These are phyloP conservation scores for Verasper variegatus DNA, from an alignment of 2,113 vertebrate genomes.

Conservation along the genomic window DNA sequence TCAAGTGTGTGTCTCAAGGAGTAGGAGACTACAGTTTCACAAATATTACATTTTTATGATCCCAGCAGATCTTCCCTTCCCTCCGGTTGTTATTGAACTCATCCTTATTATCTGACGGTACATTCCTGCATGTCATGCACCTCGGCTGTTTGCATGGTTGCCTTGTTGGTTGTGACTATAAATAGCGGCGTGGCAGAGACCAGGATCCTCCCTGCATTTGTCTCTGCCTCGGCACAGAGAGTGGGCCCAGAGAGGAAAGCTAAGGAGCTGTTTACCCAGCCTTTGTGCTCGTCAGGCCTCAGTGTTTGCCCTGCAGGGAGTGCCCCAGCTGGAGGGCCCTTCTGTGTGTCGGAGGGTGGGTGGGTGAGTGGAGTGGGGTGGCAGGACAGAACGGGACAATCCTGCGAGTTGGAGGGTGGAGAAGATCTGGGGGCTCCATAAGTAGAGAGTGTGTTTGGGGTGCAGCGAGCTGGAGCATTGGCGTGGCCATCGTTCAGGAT, in stretches of 20 bases:
- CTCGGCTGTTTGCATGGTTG: constrained; percentile 72
- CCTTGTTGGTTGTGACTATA: constrained; percentile 70
- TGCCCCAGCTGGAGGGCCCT: constrained; percentile 67
- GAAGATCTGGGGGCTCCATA: background rate
- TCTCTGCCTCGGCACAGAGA: constrained; percentile 58
- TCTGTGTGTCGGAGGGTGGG: constrained; percentile 38
- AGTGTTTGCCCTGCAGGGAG: constrained; percentile 81
- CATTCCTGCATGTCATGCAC: constrained; percentile 70
- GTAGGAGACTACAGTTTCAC: background rate
- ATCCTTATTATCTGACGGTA: constrained; percentile 56
- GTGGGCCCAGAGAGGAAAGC: constrained; percentile 61
- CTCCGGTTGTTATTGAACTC: constrained; percentile 16
- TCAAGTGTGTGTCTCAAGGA: background rate
- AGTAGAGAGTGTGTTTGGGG: constrained; percentile 1
- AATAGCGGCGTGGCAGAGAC: constrained; percentile 66
- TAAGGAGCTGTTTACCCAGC: constrained; percentile 79
- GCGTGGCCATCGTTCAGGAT: constrained; percentile 28
- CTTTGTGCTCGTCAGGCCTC: constrained; percentile 72
- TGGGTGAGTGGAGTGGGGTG: constrained; percentile 31
- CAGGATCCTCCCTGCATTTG: constrained; percentile 78
- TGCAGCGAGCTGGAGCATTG: constrained; percentile 4
- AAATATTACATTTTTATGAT: constrained; percentile 1
- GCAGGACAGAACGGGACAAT: constrained; percentile 26
- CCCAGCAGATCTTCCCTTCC: background rate
- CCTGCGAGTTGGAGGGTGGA: constrained; percentile 19